Evolutionary conservation across 2,797 vertebrate species (phyloP).

Genomic region (Leptoclinus maculatus): DNA sequence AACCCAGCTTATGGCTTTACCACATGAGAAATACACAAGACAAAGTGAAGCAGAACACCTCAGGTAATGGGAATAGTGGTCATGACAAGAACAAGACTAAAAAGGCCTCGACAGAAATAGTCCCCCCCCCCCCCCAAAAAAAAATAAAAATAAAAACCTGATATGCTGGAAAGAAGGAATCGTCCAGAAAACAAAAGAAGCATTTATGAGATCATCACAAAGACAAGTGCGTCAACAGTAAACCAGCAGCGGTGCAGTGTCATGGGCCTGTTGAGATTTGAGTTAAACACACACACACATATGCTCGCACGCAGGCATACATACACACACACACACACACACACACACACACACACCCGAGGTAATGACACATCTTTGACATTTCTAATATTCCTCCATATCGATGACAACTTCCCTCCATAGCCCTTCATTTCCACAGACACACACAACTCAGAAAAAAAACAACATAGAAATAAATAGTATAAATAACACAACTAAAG

Average conservation of each 20-base stretch:
- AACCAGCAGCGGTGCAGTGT: conserved; percentile 52
- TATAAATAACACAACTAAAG: conserved; percentile 77
- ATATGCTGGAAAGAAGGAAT: conserved; percentile 52
- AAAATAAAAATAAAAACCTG: conserved; percentile 29
- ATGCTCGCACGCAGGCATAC: neutral
- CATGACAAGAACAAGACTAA: conserved; percentile 5
- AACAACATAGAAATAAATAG: conserved; percentile 62
- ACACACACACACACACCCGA: conserved; percentile 35
- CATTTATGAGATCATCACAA: conserved; percentile 31
- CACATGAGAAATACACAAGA: conserved; percentile 23
- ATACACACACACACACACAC: conserved; percentile 26
- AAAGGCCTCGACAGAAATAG: conserved; percentile 29
- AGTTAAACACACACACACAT: conserved; percentile 43
- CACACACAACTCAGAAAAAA: conserved; percentile 47
- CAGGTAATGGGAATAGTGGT: conserved; percentile 28
- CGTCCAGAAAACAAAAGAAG: conserved; percentile 34
- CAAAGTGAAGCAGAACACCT: conserved; percentile 5
- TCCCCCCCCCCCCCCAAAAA: conserved; percentile 19
- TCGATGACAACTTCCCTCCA: conserved; percentile 55
- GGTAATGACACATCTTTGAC: conserved; percentile 66
- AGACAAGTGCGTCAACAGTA: conserved; percentile 37
- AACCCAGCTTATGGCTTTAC: conserved; percentile 30
- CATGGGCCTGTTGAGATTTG: conserved; percentile 65
- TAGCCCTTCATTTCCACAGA: conserved; percentile 37
- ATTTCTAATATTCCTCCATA: conserved; percentile 40